Base-by-base conservation (phyloP, 1,140 invertebrate genomes). In the Megathymus violae region DNA sequence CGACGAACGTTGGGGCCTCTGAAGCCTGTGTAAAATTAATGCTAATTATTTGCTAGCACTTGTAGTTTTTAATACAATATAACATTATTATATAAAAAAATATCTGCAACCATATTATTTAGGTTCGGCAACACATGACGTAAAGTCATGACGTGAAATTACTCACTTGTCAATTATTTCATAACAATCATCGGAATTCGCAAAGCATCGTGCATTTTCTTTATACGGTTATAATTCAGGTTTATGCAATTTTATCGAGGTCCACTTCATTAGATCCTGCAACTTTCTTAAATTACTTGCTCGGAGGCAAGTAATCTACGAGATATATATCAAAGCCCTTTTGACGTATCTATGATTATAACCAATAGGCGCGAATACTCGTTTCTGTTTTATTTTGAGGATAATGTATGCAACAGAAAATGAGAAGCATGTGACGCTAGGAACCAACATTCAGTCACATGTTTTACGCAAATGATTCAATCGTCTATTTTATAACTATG, bases 201-300 rank as follows among this genome's bases (percentile, higher is more conserved):
- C n/a, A n/a, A n/a, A 40, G 52, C 40, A 40, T 56, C 40, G 15
- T 43, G 52, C 17, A 56, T 56, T 56, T 56, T 56, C 52, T 56
- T 44, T 44, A 56, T 56, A 56, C 40, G 52, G 40, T 56, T 56
- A 56, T 56, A 56, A 56, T 56, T 56, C 52, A 43, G 52, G 52
- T 56, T 56, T 56, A 43, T 56, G 52, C 52, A 43, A 56, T 56
- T 56, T 56, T 56, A 56, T 56, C 52, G 52, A 31, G 40, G 52
- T 31, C 52, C 52, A 56, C 52, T 56, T 56, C 52, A 56, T 56
- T 56, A 56, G 52, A 44, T 56, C 40, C 40, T 31, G 40, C 40
- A 44, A 56, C 40, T 56, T 56, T 56, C 52, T 56, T 56, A 56
- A 56, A 56, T 56, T 56, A 56, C 52, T 56, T 44, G 52, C 52